Percentiles rank a stretch among this genome's conserved stretches.
Evolutionary conservation across 2,113 vertebrate species (phyloP).

Genomic region (Cariama cristata): DNA sequence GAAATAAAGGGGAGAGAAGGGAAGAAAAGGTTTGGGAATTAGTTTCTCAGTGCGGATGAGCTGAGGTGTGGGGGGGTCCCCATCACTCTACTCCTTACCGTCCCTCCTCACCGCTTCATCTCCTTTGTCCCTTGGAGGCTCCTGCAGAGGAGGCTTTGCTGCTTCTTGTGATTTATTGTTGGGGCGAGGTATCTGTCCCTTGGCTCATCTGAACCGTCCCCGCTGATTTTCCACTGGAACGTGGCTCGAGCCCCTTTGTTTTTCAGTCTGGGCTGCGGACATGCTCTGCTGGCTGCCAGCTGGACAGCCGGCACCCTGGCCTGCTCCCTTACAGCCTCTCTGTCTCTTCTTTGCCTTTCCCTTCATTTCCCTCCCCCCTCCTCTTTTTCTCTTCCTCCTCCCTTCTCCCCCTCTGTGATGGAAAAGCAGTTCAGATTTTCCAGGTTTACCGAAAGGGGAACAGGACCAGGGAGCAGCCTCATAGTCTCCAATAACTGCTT

Average conservation of each 20-base stretch:
- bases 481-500: not conserved
- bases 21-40: not conserved
- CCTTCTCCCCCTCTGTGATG: not conserved
- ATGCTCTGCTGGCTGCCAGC: slow-evolving; percentile 66
- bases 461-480: not conserved
- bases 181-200: not conserved
- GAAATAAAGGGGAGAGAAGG: not conserved
- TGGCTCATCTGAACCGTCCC: slow-evolving; percentile 33
- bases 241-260: slow-evolving; percentile 50
- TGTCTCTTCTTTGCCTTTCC: slow-evolving; percentile 13
- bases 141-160: not conserved
- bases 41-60: not conserved
- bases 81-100: not conserved
- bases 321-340: slow-evolving; percentile 2
- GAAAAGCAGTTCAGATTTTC: slow-evolving; percentile 66
- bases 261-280: slow-evolving; percentile 69
- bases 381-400: not conserved
- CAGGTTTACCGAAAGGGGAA: slow-evolving; percentile 38
- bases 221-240: slow-evolving; percentile 65
- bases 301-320: not conserved
- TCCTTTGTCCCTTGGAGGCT: not conserved
- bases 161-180: not conserved
- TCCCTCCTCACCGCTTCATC: rapidly evolving
- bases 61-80: not conserved
- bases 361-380: not conserved